Conservation (phyloP, 2,797 vertebrate species). For the Chelonia mydas region DNA sequence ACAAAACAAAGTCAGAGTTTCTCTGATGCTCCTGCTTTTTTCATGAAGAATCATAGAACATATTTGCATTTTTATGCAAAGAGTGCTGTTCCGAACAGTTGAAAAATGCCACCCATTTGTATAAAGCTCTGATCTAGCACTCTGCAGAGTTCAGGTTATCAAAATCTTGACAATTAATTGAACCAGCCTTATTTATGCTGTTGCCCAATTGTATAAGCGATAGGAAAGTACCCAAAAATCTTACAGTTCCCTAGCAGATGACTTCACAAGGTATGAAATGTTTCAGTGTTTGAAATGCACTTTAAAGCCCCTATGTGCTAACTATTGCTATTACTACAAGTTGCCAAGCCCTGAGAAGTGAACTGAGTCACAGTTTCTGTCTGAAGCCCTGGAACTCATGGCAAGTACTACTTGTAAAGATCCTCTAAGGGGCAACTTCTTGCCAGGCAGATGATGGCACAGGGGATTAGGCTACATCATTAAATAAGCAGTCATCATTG, state of each 20-base stretch:
- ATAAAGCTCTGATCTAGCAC: slow-evolving; percentile 55
- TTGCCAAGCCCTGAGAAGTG: neutral
- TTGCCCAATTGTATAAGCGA: slow-evolving; percentile 30
- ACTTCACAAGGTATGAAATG: neutral
- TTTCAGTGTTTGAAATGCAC: neutral
- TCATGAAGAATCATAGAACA: slow-evolving; percentile 1
- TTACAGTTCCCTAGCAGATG: neutral
- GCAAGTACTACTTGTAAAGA: neutral
- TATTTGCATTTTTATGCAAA: slow-evolving; percentile 43
- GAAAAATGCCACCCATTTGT: slow-evolving; percentile 47
- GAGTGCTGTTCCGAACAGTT: neutral
- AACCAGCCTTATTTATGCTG: slow-evolving; percentile 6
- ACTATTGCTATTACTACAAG: neutral
- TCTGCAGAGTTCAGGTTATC: neutral
- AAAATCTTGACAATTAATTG: slow-evolving; percentile 49
- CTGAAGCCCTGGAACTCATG: neutral
- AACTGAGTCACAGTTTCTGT: neutral
- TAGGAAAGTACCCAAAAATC: slow-evolving; percentile 12
- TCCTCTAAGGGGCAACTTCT: neutral
- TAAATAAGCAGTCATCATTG: neutral
- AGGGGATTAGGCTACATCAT: fast-evolving
- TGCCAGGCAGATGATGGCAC: neutral
- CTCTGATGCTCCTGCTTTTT: neutral
- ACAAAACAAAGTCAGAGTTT: slow-evolving; percentile 46
- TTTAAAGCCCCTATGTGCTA: neutral